phyloP scores from a whole-genome alignment of 2,888 invertebrate genomes.

The Lacanobia wlatinum region DNA sequence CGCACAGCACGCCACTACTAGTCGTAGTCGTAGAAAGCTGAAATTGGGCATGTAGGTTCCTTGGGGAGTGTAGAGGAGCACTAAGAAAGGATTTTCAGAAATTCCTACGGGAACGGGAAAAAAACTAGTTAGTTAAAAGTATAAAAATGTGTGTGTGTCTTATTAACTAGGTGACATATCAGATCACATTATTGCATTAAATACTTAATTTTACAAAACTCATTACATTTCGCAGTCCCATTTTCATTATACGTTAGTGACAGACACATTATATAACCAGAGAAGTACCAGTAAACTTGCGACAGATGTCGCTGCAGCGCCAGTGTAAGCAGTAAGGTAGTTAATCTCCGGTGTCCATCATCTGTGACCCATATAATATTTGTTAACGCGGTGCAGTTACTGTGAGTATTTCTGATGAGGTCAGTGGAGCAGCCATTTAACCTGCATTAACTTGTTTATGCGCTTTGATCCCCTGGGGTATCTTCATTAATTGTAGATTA shows the following conservation, averaged over 20 bases:
- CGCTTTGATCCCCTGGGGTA: not conserved
- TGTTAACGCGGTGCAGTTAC: not conserved
- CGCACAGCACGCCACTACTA: no score
- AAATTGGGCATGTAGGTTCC: no score
- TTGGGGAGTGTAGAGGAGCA: no score
- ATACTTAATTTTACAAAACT: no score
- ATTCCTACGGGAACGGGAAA: no score
- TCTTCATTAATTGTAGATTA: not conserved
- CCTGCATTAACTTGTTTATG: not conserved
- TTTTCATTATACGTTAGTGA: not conserved
- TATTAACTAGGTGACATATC: not conserved
- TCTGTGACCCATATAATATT: conserved; percentile 34
- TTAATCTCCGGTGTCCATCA: conserved; percentile 39
- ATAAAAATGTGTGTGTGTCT: no score
- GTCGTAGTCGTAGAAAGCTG: no score
- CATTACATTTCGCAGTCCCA: not conserved
- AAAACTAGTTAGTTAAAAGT: no score
- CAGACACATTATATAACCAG: not conserved
- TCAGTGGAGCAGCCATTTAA: not conserved
- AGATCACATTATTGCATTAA: not conserved
- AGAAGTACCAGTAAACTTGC: conserved; percentile 1
- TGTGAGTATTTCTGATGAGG: not conserved
- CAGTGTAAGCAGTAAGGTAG: conserved; percentile 17
- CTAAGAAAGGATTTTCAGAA: no score
- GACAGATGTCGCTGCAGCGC: conserved; percentile 3